These are phyloP conservation scores for Pongo pygmaeus DNA, from an alignment of 2,113 vertebrate genomes.

Conservation along the genomic window DNA sequence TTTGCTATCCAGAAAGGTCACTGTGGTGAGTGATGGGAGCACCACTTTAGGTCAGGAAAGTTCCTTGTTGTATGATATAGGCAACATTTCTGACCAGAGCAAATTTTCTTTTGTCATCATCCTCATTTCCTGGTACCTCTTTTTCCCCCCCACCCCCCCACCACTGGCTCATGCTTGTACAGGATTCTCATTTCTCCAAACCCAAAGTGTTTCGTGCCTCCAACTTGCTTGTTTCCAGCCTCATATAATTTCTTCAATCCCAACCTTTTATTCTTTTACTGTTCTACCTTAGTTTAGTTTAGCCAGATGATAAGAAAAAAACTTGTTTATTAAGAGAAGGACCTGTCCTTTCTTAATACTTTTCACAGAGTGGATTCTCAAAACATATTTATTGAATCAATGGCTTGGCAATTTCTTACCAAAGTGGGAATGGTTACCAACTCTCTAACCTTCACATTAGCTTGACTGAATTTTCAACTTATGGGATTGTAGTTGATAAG, in stretches of 20 bases:
- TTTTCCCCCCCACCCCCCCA: neutral
- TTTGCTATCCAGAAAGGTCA: neutral
- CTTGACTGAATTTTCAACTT: slow-evolving; percentile 34
- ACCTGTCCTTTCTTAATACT: neutral
- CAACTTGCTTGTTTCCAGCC: neutral
- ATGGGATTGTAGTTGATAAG: neutral
- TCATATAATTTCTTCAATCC: neutral
- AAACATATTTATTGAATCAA: neutral
- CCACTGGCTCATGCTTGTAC: neutral
- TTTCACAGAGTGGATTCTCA: neutral
- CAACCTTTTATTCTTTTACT: neutral
- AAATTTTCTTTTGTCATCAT: neutral
- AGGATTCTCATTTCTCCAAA: neutral
- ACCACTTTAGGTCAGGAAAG: neutral
- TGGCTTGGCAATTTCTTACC: neutral
- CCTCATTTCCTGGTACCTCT: neutral
- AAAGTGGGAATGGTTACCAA: neutral
- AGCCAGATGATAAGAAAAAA: neutral
- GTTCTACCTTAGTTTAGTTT: slow-evolving; percentile 4
- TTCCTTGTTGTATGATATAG: neutral
- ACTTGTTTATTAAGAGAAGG: neutral
- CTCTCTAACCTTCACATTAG: neutral
- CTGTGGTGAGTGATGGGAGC: neutral
- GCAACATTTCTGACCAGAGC: neutral
- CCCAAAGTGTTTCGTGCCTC: neutral